These are phyloP conservation scores for Laticauda colubrina DNA, from an alignment of 2,113 vertebrate genomes.

Conservation along the genomic window DNA sequence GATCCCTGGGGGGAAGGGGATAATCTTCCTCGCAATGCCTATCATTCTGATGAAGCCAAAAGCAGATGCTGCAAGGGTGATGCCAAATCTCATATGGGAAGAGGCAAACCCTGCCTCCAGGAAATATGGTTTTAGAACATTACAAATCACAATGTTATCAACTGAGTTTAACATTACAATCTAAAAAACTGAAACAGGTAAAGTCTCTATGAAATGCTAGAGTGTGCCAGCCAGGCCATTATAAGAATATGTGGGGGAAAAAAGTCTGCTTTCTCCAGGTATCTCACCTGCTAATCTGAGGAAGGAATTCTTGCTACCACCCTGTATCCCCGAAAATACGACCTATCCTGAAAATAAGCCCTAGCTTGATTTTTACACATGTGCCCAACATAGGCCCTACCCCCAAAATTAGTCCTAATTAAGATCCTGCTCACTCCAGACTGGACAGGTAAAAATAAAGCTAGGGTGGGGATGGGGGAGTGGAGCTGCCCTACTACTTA, in stretches of 20 bases:
- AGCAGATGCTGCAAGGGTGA: neutral
- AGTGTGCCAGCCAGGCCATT: neutral
- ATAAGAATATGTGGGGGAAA: neutral
- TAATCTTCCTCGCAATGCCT: neutral
- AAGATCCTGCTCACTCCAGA: too few species aligned
- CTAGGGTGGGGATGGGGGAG: too few species aligned
- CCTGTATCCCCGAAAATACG: too few species aligned
- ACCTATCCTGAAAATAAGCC: too few species aligned
- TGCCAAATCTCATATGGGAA: neutral
- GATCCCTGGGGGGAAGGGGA: neutral
- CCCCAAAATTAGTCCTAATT: too few species aligned
- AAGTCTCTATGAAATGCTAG: neutral
- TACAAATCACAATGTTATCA: neutral
- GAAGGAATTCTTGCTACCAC: neutral
- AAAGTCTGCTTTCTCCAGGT: neutral
- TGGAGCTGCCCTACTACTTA: too few species aligned
- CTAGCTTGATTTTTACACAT: too few species aligned
- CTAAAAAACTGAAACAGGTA: neutral
- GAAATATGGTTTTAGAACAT: neutral
- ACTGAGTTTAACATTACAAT: neutral
- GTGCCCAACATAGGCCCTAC: too few species aligned
- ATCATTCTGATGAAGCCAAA: neutral
- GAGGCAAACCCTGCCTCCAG: neutral
- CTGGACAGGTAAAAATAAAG: too few species aligned
- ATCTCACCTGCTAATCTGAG: neutral